Evolutionary conservation across 2,888 invertebrate genomes (phyloP).

Genomic region (Elegia similella): DNA sequence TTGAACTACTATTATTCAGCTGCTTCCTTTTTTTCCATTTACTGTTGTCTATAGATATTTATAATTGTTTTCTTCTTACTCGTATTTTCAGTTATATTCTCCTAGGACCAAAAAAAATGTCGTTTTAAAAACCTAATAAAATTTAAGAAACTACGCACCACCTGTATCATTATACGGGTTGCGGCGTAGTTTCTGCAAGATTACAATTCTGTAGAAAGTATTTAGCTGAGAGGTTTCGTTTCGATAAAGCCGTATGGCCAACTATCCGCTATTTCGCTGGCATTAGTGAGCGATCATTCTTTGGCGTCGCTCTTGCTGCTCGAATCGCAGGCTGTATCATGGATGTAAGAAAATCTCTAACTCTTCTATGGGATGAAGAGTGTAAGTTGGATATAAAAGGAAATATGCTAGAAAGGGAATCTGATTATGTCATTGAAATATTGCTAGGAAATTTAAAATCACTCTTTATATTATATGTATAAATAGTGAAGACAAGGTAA

Average conservation of each 20-base stretch:
- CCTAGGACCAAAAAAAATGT: too few relatives aligned
- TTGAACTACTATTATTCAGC: not conserved
- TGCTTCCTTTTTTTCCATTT: too few relatives aligned
- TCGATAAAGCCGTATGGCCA: constrained; percentile 20
- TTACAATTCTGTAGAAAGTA: not conserved
- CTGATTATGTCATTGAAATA: not conserved
- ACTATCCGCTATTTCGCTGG: constrained; percentile 31
- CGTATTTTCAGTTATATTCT: too few relatives aligned
- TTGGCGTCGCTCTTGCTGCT: constrained; percentile 41
- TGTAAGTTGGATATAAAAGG: not conserved
- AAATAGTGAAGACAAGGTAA: too few relatives aligned
- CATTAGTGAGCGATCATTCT: constrained; percentile 55
- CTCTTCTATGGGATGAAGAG: not conserved
- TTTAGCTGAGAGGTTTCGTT: not conserved
- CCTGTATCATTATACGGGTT: too few relatives aligned
- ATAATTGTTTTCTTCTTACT: too few relatives aligned
- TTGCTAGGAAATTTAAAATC: too few relatives aligned
- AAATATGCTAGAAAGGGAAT: not conserved
- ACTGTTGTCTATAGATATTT: too few relatives aligned
- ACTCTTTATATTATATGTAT: too few relatives aligned
- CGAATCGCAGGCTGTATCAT: constrained; percentile 31
- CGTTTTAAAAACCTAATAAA: too few relatives aligned
- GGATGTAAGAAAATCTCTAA: constrained; percentile 25
- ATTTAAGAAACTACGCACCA: too few relatives aligned
- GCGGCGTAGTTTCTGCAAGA: too few relatives aligned